phyloP scores from a whole-genome alignment of 2,888 invertebrate genomes.

The Micropterix aruncella region DNA sequence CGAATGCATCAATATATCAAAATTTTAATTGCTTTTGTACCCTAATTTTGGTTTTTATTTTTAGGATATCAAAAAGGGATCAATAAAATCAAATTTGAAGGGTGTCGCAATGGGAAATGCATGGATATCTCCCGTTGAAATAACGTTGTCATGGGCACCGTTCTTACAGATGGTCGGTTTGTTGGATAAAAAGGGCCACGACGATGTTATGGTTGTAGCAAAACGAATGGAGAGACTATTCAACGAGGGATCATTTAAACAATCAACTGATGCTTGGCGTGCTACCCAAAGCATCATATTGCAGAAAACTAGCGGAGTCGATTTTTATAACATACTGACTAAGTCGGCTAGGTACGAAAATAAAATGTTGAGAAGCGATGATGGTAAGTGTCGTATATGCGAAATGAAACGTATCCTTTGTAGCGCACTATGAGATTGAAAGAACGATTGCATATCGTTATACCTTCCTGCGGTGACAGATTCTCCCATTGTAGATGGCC shows the following conservation, averaged over 20 bases:
- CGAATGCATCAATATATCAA: no score
- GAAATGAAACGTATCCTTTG: no score
- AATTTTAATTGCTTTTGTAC: no score
- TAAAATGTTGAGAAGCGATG: no score
- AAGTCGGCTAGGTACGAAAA: no score
- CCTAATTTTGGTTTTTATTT: no score
- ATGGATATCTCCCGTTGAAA: slow-evolving; percentile 68
- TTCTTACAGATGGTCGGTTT: slow-evolving; percentile 49
- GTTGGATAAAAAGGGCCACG: slow-evolving; percentile 46
- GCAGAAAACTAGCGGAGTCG: slow-evolving; percentile 49
- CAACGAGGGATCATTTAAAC: slow-evolving; percentile 37
- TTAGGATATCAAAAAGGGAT: slow-evolving; percentile 46
- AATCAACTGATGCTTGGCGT: slow-evolving; percentile 52
- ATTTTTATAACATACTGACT: slow-evolving; percentile 70
- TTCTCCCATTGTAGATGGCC: no score
- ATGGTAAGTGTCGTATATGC: no score
- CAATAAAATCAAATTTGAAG: slow-evolving; percentile 46
- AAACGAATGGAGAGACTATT: slow-evolving; percentile 39
- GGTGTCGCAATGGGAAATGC: slow-evolving; percentile 63
- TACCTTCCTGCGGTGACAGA: no score
- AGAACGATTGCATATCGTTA: no score
- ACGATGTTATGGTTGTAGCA: slow-evolving; percentile 42
- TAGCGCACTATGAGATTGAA: no score
- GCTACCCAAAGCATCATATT: slow-evolving; percentile 47
- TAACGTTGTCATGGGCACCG: slow-evolving; percentile 58